Conservation (phyloP, 2,797 vertebrate genomes). For the Muscicapa comitata region DNA sequence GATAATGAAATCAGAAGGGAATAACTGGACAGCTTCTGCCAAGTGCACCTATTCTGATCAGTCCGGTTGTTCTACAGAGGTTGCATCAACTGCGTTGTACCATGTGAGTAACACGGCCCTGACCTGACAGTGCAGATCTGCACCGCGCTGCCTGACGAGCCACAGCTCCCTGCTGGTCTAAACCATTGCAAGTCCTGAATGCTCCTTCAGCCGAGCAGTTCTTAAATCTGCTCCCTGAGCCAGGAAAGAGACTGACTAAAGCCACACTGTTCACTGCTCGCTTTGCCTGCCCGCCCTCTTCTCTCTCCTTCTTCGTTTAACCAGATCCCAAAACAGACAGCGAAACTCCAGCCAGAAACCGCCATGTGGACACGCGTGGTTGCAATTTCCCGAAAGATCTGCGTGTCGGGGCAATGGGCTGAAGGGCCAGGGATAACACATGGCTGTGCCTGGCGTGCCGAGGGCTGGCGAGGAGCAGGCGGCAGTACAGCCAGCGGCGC, state of each 20-base stretch:
- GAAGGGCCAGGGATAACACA: too few relatives aligned
- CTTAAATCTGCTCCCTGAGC: neutral
- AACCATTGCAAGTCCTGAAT: fast-evolving
- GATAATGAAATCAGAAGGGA: neutral
- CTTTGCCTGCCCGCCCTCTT: neutral
- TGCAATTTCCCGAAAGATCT: fast-evolving
- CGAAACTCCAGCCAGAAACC: neutral
- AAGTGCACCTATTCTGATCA: neutral
- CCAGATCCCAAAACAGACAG: neutral
- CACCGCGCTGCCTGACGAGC: neutral
- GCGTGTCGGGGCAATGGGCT: neutral
- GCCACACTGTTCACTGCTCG: fast-evolving
- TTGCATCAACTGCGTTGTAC: fast-evolving
- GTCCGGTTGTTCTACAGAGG: neutral
- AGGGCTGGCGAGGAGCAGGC: fast-evolving
- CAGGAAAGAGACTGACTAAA: neutral
- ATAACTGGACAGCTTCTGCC: neutral
- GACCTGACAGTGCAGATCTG: fast-evolving
- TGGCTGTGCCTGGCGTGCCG: fast-evolving
- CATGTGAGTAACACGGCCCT: neutral
- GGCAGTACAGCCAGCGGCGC: fast-evolving
- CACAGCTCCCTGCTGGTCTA: fast-evolving
- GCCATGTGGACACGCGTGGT: fast-evolving
- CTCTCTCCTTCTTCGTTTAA: neutral
- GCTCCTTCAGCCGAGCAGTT: neutral